Evolutionary conservation across 2,888 invertebrate genomes (phyloP).

Genomic region (Zeuzera pyrina): DNA sequence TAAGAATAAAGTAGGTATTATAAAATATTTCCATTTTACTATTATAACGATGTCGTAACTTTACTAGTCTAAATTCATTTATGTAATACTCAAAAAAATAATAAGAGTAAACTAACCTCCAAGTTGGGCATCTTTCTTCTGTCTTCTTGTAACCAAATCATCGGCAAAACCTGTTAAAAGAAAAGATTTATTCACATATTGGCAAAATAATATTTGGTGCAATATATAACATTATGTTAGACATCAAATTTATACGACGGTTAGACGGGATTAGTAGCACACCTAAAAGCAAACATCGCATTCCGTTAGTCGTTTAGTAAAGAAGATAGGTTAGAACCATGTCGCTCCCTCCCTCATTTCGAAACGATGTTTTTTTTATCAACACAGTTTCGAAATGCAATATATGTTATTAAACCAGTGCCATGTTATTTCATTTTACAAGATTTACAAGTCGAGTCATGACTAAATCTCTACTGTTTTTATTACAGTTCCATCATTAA

Average conservation of each 20-base stretch:
- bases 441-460: too few relatives aligned
- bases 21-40: too few relatives aligned
- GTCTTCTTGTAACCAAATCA: conserved; percentile 66
- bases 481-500: too few relatives aligned
- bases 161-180: conserved; percentile 62
- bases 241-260: conserved; percentile 29
- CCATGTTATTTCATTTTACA: too few relatives aligned
- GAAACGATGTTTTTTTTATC: conserved; percentile 3
- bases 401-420: too few relatives aligned
- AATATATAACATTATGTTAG: conserved; percentile 34
- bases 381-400: neutral
- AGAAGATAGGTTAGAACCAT: conserved; percentile 33
- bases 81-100: too few relatives aligned
- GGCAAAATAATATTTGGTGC: conserved; percentile 7
- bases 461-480: too few relatives aligned
- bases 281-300: conserved; percentile 60
- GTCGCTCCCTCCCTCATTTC: conserved; percentile 29
- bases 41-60: too few relatives aligned
- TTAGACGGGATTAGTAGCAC: conserved; percentile 58
- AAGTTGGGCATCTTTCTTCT: conserved; percentile 67
- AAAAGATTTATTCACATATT: conserved; percentile 7
- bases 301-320: conserved; percentile 43
- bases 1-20: too few relatives aligned
- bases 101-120: too few relatives aligned
- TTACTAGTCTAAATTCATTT: too few relatives aligned